A percentile compares a stretch with the other conserved stretches of the same genome.
These are phyloP conservation scores for Pecten maximus DNA, from an alignment of 2,888 invertebrate species.

Conservation along the genomic window DNA sequence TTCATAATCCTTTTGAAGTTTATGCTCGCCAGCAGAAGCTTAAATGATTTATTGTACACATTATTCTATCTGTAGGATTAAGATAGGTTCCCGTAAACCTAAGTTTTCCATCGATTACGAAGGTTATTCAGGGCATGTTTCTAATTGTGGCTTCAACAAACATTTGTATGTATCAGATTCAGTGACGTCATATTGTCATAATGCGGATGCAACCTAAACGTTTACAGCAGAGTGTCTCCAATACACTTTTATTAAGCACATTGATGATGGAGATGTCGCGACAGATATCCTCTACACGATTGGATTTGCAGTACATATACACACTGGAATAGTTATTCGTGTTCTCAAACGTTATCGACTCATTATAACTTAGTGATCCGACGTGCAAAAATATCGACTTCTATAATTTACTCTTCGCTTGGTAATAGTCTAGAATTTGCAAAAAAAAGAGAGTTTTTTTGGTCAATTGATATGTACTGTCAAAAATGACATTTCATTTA, in stretches of 20 bases:
- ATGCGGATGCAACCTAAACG: neutral
- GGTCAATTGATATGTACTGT: too few relatives aligned
- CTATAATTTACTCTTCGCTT: too few relatives aligned
- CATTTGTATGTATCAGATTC: neutral
- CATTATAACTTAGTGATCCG: too few relatives aligned
- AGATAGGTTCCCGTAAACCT: too few relatives aligned
- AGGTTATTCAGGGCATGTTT: too few relatives aligned
- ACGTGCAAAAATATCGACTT: too few relatives aligned
- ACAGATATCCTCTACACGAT: neutral
- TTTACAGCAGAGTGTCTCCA: neutral
- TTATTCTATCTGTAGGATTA: too few relatives aligned
- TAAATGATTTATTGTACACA: neutral
- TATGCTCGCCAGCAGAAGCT: neutral
- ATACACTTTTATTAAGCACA: neutral
- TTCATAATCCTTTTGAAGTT: neutral
- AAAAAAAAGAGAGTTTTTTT: too few relatives aligned
- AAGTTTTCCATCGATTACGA: neutral
- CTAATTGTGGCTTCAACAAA: neutral
- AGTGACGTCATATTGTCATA: conserved; percentile 7
- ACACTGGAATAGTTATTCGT: neutral
- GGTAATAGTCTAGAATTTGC: too few relatives aligned
- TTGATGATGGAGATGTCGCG: neutral
- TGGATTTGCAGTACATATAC: neutral
- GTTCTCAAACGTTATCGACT: too few relatives aligned
- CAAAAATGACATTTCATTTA: too few relatives aligned